Evolutionary conservation across 2,888 invertebrate species (phyloP).

Genomic region (Drosophila longiperda): DNA sequence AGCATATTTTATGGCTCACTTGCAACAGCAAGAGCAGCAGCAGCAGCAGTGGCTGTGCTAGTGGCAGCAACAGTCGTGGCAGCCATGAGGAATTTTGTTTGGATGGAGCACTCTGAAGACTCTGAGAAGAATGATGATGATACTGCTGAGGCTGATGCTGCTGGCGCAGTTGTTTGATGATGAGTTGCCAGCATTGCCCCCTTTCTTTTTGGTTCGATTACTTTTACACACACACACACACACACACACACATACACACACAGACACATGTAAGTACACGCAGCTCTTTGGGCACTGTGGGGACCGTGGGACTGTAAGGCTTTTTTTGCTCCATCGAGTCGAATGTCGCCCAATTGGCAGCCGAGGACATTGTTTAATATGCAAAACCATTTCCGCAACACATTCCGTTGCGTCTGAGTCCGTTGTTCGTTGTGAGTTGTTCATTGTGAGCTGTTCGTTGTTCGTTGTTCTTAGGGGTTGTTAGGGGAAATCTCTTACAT

Average conservation of each 20-base stretch:
- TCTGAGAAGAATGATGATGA: conserved; percentile 51
- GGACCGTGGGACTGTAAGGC: conserved; percentile 17
- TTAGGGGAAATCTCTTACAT: conserved; percentile 5
- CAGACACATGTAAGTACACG: conserved; percentile 10
- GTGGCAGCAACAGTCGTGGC: conserved; percentile 26
- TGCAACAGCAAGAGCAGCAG: conserved; percentile 43
- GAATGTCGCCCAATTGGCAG: conserved; percentile 77
- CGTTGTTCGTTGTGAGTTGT: conserved; percentile 17
- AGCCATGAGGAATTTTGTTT: background rate
- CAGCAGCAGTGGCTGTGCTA: background rate
- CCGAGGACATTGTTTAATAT: conserved; percentile 79
- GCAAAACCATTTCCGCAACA: conserved; percentile 80
- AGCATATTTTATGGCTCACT: conserved; percentile 78
- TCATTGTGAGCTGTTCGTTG: conserved; percentile 16
- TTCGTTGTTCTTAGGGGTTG: conserved; percentile 25
- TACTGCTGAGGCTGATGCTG: conserved; percentile 16
- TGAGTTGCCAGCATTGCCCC: conserved; percentile 42
- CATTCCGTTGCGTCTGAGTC: conserved; percentile 57
- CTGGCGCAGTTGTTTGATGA: conserved; percentile 61
- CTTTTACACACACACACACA: background rate
- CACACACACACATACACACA: background rate
- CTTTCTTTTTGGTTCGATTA: conserved; percentile 45
- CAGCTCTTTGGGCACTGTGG: conserved; percentile 36
- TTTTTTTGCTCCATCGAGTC: conserved; percentile 28
- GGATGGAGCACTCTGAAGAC: conserved; percentile 13